Percentiles rank a stretch among this genome's conserved stretches.
Conservation (phyloP, 1,140 invertebrate genomes). For the Dinothrombium tinctorium region DNA sequence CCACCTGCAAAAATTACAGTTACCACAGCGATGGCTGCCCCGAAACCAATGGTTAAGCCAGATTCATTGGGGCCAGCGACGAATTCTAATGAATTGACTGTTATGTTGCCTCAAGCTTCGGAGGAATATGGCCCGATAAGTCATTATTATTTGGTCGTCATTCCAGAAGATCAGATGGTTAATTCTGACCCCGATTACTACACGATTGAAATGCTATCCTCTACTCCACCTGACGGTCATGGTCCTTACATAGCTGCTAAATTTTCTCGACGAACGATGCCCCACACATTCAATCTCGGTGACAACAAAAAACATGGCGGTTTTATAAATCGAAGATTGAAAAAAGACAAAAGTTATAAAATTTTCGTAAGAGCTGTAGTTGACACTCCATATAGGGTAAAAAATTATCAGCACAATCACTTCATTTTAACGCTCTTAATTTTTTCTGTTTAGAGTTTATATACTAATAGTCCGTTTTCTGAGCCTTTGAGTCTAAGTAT, state of each 20-base stretch:
- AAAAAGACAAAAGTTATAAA: conserved; percentile 51
- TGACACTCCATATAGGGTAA: conserved; percentile 64
- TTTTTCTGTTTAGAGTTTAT: conserved; percentile 37
- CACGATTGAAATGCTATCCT: conserved; percentile 41
- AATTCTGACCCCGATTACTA: conserved; percentile 69
- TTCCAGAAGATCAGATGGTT: conserved; percentile 52
- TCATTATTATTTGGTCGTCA: conserved; percentile 87
- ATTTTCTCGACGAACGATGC: conserved; percentile 67
- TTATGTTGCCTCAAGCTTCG: conserved; percentile 76
- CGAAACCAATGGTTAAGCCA: conserved; percentile 81
- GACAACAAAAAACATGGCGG: conserved; percentile 68
- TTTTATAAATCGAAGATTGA: conserved; percentile 61
- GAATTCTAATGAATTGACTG: conserved; percentile 44
- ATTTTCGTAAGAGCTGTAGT: conserved; percentile 86
- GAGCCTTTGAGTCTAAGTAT: conserved; percentile 53
- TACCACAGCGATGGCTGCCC: conserved; percentile 82
- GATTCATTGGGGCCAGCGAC: conserved; percentile 54
- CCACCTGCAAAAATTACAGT: conserved; percentile 81
- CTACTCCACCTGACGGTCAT: conserved; percentile 20
- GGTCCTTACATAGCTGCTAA: conserved; percentile 77
- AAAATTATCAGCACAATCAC: background rate
- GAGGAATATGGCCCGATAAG: conserved; percentile 97
- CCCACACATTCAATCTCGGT: conserved; percentile 68
- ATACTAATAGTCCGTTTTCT: conserved; percentile 82
- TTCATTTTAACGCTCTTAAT: conserved; percentile 1